A percentile compares a stretch with the other conserved stretches of the same genome.
Conservation (phyloP, 2,797 vertebrate genomes). For the Pogoniulus pusillus region DNA sequence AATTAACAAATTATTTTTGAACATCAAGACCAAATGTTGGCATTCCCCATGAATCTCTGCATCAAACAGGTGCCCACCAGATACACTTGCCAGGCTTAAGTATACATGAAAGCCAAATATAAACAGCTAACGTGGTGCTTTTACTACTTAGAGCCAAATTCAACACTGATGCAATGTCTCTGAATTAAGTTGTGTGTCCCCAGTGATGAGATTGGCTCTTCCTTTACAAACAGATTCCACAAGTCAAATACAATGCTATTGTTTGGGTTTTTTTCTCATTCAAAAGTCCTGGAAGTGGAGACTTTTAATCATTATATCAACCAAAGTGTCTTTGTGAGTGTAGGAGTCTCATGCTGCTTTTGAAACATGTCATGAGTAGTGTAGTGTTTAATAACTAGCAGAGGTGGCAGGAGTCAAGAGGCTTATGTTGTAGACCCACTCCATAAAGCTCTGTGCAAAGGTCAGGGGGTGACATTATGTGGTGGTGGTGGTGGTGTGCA, state of each 20-base stretch:
- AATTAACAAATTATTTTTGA: constrained; percentile 74
- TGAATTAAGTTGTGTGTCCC: constrained; percentile 4
- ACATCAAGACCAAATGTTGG: constrained; percentile 72
- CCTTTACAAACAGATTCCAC: background rate
- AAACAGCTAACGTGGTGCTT: constrained; percentile 32
- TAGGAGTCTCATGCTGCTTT: background rate
- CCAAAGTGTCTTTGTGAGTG: background rate
- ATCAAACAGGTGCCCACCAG: constrained; percentile 71
- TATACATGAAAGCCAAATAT: constrained; percentile 68
- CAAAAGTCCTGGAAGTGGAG: background rate
- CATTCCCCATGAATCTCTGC: constrained; percentile 64
- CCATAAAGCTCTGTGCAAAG: background rate
- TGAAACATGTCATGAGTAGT: background rate
- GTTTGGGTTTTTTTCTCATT: too few relatives aligned
- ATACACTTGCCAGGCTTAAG: constrained; percentile 69
- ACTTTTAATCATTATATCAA: background rate
- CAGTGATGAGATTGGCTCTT: background rate
- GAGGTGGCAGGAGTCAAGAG: background rate
- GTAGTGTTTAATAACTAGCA: background rate
- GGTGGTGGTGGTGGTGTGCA: background rate
- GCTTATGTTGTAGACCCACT: background rate
- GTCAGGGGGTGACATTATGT: background rate
- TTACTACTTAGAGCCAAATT: constrained; percentile 45
- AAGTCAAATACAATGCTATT: background rate
- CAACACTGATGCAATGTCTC: background rate